Conservation (phyloP, 2,113 vertebrate genomes). For the Phocoena sinus region DNA sequence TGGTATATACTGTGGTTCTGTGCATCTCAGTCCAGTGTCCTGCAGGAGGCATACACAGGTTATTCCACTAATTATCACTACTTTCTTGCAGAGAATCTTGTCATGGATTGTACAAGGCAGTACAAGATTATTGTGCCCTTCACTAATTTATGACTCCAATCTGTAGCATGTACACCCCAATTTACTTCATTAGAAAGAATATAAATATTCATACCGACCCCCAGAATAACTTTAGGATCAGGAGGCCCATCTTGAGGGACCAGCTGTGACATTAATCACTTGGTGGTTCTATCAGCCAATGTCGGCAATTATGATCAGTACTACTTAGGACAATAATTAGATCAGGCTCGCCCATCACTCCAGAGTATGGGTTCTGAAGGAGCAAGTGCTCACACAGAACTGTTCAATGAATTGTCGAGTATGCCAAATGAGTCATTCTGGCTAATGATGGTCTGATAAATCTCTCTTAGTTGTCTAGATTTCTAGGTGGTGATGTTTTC, state of each 20-base stretch:
- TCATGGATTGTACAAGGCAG: neutral
- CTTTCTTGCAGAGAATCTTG: neutral
- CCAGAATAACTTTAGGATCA: neutral
- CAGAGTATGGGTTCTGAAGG: neutral
- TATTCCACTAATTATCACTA: neutral
- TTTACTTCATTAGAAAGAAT: neutral
- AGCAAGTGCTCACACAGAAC: neutral
- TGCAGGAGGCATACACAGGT: neutral
- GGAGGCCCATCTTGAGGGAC: neutral
- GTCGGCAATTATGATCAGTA: neutral
- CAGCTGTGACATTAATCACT: neutral
- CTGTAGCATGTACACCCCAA: neutral
- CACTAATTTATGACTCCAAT: neutral
- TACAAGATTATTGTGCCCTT: neutral
- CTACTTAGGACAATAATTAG: neutral
- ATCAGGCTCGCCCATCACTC: neutral
- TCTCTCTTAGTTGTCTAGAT: neutral
- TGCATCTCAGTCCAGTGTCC: neutral
- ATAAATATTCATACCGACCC: neutral
- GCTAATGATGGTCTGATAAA: neutral
- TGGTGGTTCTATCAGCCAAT: neutral
- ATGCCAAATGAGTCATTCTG: neutral
- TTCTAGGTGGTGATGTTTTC: slow-evolving; percentile 11
- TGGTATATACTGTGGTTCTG: neutral
- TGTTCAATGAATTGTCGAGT: neutral